Evolutionary conservation across 2,113 vertebrate species (phyloP).

Genomic region (Lipophrys pholis): DNA sequence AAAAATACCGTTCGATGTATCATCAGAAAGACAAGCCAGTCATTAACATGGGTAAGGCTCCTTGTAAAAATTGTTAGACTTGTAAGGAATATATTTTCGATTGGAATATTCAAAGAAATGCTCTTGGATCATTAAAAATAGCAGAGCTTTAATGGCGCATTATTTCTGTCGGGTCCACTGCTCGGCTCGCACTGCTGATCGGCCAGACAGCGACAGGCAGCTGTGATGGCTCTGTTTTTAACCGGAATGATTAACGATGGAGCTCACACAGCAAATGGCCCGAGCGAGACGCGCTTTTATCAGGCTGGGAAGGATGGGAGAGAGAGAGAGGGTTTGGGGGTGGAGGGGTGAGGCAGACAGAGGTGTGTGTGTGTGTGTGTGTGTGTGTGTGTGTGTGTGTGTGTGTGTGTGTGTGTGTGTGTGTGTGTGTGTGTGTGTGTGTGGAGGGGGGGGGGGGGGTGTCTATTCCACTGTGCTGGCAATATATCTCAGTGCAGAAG

Average conservation of each 20-base stretch:
- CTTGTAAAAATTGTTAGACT: neutral
- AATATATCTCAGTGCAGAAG: constrained; percentile 22
- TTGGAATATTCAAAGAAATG: neutral
- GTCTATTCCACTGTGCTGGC: constrained; percentile 1
- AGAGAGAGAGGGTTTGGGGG: constrained; percentile 5
- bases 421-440: constrained; percentile 2
- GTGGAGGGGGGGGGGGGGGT: too few species aligned
- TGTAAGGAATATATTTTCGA: neutral
- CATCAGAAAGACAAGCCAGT: neutral
- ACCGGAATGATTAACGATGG: constrained; percentile 80
- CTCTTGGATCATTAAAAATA: constrained; percentile 9
- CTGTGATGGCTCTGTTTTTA: constrained; percentile 82
- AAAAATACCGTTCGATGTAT: neutral
- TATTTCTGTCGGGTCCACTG: constrained; percentile 34
- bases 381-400: constrained; percentile 1
- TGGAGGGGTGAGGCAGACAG: constrained; percentile 19
- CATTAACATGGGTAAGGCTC: neutral
- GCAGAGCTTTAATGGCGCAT: constrained; percentile 22
- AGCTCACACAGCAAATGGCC: constrained; percentile 75
- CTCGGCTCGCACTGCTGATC: constrained; percentile 56
- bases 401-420: neutral
- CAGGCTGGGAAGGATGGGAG: constrained; percentile 65
- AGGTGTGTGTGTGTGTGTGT: constrained; percentile 4
- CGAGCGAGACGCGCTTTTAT: constrained; percentile 67
- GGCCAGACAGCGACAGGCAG: constrained; percentile 72